Conservation (phyloP, 2,797 vertebrate genomes). For the Peromyscus nudipes region DNA sequence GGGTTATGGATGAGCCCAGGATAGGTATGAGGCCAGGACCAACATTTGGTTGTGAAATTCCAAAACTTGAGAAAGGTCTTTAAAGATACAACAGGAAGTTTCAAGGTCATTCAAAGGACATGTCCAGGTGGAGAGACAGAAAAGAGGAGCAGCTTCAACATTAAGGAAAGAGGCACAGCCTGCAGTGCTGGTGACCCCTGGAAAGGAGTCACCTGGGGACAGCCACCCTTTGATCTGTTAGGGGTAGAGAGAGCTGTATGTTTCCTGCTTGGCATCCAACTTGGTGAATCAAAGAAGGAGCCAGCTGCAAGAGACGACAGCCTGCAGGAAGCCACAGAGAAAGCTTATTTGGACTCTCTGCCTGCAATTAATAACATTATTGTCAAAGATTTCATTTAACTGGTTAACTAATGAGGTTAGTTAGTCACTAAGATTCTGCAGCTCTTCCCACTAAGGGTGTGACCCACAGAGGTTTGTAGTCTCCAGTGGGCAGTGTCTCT, state of each 20-base stretch:
- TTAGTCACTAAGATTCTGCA: not conserved
- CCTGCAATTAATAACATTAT: not conserved
- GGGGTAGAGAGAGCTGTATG: too few relatives aligned
- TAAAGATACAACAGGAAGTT: not conserved
- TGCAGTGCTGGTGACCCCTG: not conserved
- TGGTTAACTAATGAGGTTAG: not conserved
- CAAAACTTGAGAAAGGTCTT: not conserved
- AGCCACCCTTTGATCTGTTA: not conserved
- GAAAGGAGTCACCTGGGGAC: not conserved
- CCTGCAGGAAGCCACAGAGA: not conserved
- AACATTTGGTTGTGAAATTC: not conserved
- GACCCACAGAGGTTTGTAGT: not conserved
- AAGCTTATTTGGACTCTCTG: not conserved
- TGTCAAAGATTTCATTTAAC: not conserved
- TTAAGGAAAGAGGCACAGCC: not conserved
- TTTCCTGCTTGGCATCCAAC: not conserved
- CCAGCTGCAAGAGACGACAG: not conserved
- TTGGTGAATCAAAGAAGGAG: not conserved
- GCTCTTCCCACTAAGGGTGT: not conserved
- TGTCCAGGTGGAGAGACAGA: not conserved
- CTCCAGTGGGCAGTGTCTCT: fast-evolving
- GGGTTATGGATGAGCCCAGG: too few relatives aligned
- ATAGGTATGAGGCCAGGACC: fast-evolving
- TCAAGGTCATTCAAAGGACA: not conserved
- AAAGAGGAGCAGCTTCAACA: too few relatives aligned